Percentiles rank a stretch among this genome's conserved stretches.
Evolutionary conservation across 2,113 vertebrate species (phyloP).

Genomic region (Lipotes vexillifer): DNA sequence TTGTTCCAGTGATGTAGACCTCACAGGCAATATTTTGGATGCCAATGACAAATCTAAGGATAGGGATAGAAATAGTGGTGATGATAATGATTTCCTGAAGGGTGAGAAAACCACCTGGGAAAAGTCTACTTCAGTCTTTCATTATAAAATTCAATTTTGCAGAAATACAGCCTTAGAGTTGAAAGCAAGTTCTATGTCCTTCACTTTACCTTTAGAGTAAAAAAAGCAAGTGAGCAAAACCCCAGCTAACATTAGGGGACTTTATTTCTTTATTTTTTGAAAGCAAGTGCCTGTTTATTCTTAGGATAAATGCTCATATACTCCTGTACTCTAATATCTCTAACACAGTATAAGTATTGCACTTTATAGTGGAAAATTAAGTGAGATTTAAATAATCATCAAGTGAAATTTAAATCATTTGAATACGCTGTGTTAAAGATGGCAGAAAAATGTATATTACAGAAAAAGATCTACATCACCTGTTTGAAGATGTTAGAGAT

Average conservation of each 20-base stretch:
- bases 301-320: not conserved
- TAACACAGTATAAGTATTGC: not conserved
- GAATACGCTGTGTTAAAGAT: not conserved
- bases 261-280: slow-evolving; percentile 18
- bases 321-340: not conserved
- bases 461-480: not conserved
- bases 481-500: not conserved
- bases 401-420: slow-evolving; percentile 12
- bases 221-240: slow-evolving; percentile 34
- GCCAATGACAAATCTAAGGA: slow-evolving; percentile 61
- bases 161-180: slow-evolving; percentile 35
- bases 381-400: not conserved
- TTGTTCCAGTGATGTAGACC: slow-evolving; percentile 14
- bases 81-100: slow-evolving; percentile 60
- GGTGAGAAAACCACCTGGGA: slow-evolving; percentile 53
- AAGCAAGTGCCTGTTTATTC: not conserved
- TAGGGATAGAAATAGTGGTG: not conserved
- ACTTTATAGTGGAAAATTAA: not conserved
- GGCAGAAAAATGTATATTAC: not conserved
- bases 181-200: slow-evolving; percentile 36
- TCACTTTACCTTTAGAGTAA: slow-evolving; percentile 60
- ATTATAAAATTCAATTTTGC: slow-evolving; percentile 61
- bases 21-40: slow-evolving; percentile 4
- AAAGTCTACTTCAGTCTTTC: slow-evolving; percentile 47
- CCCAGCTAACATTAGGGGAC: not conserved